Evolutionary conservation across 2,797 vertebrate species (phyloP), one percentile per base, ranked within the genome.

Genomic region (Aeoliscus strigatus): DNA sequence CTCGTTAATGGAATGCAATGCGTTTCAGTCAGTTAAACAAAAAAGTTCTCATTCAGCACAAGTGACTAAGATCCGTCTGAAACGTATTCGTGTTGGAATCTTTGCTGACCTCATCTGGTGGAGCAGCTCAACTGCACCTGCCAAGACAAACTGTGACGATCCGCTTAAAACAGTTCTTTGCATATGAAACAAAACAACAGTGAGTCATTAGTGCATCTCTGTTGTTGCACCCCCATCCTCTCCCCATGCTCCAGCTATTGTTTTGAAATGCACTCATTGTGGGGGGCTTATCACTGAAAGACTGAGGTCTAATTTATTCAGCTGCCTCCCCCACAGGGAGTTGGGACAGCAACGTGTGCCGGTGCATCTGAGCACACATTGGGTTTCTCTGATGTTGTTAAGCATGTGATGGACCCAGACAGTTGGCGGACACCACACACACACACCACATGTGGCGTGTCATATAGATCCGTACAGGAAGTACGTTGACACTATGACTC

Each of bases 221-320:
- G 45, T 68, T 66, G 48, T 46, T 56, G n/a, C 41, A 53, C 46
- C 70, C 53, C n/a, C n/a, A n/a, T n/a, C n/a, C n/a, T n/a, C n/a
- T n/a, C n/a, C 48, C 64, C 64, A 27, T 58, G 64, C 39, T 58
- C 52, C 40, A 33, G 42, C 62, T 64, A 56, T 77, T 79, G 74
- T 80, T 82, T 70, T 76, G 66, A 81, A 69, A 68, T 53, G 15
- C 34, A 41, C 36, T 70, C 59, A 35, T 27, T 21, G 35, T 9
- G 27, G 27, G 26, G 31, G 67, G 60, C 27, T 42, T 33, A 37
- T 64, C 49, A 44, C 66, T 38, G 33, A 60, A 66, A 52, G 48
- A 34, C 56, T 34, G 41, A 57, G 63, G 47, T 65, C 66, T 72
- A 13, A 75, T 84, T 85, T 81, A 59, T 69, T 66, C 84, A 86